These are phyloP conservation scores for Neodiprion lecontei DNA, from an alignment of 1,140 invertebrate genomes.

Conservation along the genomic window DNA sequence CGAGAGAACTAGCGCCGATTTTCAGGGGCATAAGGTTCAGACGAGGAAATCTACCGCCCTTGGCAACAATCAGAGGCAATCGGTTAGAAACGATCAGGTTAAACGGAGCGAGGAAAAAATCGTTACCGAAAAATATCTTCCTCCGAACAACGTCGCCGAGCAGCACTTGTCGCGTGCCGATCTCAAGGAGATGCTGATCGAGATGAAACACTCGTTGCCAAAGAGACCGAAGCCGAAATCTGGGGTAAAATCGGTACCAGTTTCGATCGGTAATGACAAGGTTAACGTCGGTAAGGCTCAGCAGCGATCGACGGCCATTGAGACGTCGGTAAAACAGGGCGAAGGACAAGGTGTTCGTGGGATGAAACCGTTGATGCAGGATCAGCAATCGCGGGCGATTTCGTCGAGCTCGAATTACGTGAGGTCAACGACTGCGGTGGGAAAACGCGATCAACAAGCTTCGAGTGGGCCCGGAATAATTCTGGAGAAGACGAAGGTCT, in stretches of 20 bases:
- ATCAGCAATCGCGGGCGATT: neutral
- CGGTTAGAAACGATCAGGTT: constrained; percentile 13
- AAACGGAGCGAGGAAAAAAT: constrained; percentile 22
- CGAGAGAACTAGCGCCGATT: neutral
- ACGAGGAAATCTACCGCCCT: too few relatives aligned
- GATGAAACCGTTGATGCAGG: too few relatives aligned
- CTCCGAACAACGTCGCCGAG: constrained; percentile 53
- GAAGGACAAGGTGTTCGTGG: too few relatives aligned
- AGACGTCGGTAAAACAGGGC: too few relatives aligned
- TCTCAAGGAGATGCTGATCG: constrained; percentile 69
- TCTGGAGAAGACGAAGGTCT: constrained; percentile 56
- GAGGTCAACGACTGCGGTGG: too few relatives aligned
- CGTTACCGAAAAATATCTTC: constrained; percentile 38
- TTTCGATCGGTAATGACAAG: neutral
- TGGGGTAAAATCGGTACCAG: too few relatives aligned
- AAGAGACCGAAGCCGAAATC: constrained; percentile 52
- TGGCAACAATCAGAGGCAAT: neutral
- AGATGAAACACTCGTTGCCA: constrained; percentile 72
- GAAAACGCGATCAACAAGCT: neutral
- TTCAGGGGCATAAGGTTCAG: too few relatives aligned
- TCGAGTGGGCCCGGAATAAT: neutral
- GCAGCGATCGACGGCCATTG: too few relatives aligned
- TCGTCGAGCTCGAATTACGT: neutral
- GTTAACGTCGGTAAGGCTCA: neutral
- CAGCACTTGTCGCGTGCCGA: constrained; percentile 55